Evolutionary conservation across 2,888 invertebrate species (phyloP).

Genomic region (Tuberolachnus salignus): DNA sequence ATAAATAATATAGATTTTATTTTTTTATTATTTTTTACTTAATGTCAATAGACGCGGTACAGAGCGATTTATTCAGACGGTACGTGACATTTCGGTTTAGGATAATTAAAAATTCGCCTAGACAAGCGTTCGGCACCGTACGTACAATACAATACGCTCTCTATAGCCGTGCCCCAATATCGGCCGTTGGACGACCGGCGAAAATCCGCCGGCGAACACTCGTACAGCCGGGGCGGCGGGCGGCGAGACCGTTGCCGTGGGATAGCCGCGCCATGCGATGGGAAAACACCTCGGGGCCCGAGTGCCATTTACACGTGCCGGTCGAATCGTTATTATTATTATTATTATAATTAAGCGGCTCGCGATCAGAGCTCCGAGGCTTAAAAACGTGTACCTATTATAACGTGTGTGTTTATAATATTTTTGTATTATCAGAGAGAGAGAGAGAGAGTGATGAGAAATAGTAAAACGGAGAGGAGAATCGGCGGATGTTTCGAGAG

Average conservation of each 20-base stretch:
- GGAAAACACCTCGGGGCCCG: background rate
- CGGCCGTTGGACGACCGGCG: too few relatives aligned
- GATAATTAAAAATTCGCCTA: too few relatives aligned
- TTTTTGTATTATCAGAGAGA: background rate
- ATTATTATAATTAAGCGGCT: conserved; percentile 7
- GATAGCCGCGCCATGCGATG: background rate
- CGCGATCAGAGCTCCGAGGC: conserved; percentile 3
- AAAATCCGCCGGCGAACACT: too few relatives aligned
- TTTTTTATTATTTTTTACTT: too few relatives aligned
- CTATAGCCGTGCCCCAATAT: too few relatives aligned
- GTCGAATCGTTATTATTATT: background rate
- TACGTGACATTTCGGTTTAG: too few relatives aligned
- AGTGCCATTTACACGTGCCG: background rate
- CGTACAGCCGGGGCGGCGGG: background rate
- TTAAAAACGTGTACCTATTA: background rate
- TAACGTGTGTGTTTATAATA: background rate
- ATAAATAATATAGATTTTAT: too few relatives aligned
- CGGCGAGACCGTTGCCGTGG: background rate
- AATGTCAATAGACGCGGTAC: too few relatives aligned
- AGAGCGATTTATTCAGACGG: too few relatives aligned
- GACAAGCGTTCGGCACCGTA: too few relatives aligned
- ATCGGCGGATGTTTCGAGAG: too few relatives aligned
- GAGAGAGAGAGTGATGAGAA: background rate
- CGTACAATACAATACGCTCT: too few relatives aligned
- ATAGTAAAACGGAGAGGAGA: background rate